A percentile compares a stretch with the other conserved stretches of the same genome.
These are phyloP conservation scores for Hypocryptadius cinnamomeus DNA, from an alignment of 2,113 vertebrate genomes.

Conservation along the genomic window DNA sequence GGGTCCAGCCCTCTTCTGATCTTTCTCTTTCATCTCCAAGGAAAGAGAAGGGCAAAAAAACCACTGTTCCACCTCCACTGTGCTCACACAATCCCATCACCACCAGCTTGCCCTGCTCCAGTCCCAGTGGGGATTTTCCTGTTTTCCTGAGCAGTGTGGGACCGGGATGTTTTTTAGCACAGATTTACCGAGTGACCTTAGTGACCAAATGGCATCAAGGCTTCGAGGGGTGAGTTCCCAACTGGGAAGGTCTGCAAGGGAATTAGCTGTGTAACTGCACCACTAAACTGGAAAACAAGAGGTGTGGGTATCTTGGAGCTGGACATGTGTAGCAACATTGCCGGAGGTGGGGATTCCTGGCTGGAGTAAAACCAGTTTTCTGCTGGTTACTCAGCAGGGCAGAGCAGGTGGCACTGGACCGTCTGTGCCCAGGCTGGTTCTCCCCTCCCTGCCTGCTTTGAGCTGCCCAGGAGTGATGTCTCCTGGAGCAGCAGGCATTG, in stretches of 20 bases:
- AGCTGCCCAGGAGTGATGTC: neutral
- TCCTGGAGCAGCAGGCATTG: neutral
- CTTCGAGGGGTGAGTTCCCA: neutral
- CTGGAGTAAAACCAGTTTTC: neutral
- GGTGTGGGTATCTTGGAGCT: neutral
- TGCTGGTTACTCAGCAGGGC: neutral
- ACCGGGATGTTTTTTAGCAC: neutral
- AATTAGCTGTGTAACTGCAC: neutral
- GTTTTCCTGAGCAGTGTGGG: neutral
- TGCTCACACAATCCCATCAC: neutral
- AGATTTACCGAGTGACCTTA: neutral
- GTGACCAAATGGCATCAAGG: fast-evolving
- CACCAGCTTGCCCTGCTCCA: neutral
- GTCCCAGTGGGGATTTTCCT: neutral
- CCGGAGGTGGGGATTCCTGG: neutral
- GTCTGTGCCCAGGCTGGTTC: neutral
- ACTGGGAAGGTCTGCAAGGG: neutral
- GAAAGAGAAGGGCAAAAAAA: neutral
- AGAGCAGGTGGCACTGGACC: neutral
- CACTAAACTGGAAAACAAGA: neutral
- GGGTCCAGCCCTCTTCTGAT: neutral
- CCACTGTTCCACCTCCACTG: neutral
- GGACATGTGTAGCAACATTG: fast-evolving
- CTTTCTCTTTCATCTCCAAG: neutral
- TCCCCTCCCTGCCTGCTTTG: neutral